A percentile compares a stretch with the other conserved stretches of the same genome.
These are phyloP conservation scores for Neomonachus schauinslandi DNA, from an alignment of 2,113 vertebrate genomes.

Conservation along the genomic window DNA sequence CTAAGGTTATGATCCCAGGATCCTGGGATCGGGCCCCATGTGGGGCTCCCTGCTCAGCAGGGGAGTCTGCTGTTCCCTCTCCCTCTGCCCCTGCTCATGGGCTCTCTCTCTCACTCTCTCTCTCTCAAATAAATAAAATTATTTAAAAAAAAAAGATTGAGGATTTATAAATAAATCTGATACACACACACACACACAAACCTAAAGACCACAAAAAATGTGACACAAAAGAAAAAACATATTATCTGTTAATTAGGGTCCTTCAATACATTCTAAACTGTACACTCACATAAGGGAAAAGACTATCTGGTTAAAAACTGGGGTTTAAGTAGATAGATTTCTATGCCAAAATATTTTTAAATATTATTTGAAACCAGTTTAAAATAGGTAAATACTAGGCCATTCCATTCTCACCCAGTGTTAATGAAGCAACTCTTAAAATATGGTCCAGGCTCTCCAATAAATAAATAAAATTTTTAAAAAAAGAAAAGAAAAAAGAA, in stretches of 20 bases:
- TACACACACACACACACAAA: not conserved
- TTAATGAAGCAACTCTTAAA: not conserved
- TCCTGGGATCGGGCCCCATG: not conserved
- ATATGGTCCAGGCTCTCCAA: not conserved
- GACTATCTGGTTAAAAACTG: not conserved
- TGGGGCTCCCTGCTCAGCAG: not conserved
- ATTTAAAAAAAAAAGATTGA: not conserved
- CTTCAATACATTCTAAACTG: not conserved
- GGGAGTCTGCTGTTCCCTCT: not conserved
- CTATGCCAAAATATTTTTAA: not conserved
- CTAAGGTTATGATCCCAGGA: too few relatives aligned
- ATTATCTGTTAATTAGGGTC: not conserved
- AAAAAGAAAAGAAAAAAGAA: not conserved
- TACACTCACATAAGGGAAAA: not conserved
- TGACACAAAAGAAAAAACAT: not conserved
- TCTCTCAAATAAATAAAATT: not conserved
- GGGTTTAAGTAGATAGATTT: not conserved
- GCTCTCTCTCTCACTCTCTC: not conserved
- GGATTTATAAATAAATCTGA: not conserved
- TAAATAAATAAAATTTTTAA: not conserved
- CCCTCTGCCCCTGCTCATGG: not conserved
- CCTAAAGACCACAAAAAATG: not conserved
- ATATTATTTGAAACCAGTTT: not conserved
- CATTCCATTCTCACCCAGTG: not conserved
- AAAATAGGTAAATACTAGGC: not conserved